Conservation (phyloP, 2,888 invertebrate genomes). For the Graphium colonna region DNA sequence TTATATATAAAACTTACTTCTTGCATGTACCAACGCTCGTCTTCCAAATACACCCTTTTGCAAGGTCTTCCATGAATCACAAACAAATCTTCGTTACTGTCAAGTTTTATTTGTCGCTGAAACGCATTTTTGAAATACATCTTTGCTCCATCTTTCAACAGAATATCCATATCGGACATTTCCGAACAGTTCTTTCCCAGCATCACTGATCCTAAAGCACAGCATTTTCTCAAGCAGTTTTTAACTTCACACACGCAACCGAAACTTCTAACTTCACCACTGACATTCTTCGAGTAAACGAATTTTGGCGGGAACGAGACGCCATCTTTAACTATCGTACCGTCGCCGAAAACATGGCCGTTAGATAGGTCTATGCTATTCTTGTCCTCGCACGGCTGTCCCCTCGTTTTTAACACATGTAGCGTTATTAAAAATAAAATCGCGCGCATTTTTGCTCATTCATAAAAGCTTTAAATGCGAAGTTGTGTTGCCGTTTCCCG, state of each 20-base stretch:
- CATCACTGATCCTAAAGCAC: slow-evolving; percentile 41
- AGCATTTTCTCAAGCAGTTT: slow-evolving; percentile 62
- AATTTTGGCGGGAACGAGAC: slow-evolving; percentile 43
- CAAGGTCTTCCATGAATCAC: slow-evolving; percentile 44
- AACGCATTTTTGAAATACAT: slow-evolving; percentile 38
- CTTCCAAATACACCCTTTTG: slow-evolving; percentile 39
- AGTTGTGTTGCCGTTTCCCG: too few relatives aligned
- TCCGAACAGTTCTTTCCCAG: slow-evolving; percentile 35
- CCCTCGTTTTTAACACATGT: slow-evolving; percentile 30
- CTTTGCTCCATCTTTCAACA: slow-evolving; percentile 40
- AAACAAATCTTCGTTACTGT: slow-evolving; percentile 31
- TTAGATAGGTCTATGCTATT: slow-evolving; percentile 49
- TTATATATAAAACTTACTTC: slow-evolving; percentile 43
- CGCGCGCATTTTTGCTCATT: slow-evolving; percentile 30
- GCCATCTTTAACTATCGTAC: slow-evolving; percentile 39
- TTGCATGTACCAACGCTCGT: slow-evolving; percentile 48
- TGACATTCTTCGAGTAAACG: slow-evolving; percentile 44
- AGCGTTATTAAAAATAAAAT: slow-evolving; percentile 33
- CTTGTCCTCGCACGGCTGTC: slow-evolving; percentile 42
- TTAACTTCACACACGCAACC: slow-evolving; percentile 56
- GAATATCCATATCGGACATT: slow-evolving; percentile 34
- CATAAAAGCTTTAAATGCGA: too few relatives aligned
- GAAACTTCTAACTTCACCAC: slow-evolving; percentile 42
- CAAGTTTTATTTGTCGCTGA: slow-evolving; percentile 36
- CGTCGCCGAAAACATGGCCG: slow-evolving; percentile 33